Conservation (phyloP, 2,113 vertebrate species). For the Acanthisitta chloris region DNA sequence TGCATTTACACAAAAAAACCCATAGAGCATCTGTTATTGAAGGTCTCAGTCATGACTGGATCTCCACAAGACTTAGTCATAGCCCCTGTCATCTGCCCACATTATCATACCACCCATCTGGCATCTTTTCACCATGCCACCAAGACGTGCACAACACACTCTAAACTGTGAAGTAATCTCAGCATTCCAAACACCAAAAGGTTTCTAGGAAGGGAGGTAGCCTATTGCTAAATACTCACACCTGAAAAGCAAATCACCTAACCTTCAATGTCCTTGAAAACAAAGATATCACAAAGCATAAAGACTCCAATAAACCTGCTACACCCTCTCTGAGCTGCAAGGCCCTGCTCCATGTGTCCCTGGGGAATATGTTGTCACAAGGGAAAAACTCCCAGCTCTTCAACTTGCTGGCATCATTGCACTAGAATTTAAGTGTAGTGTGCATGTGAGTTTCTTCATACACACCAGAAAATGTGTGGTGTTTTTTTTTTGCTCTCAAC, state of each 20-base stretch:
- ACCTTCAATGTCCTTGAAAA: neutral
- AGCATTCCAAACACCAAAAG: neutral
- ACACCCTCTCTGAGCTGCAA: rapidly evolving
- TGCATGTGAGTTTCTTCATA: neutral
- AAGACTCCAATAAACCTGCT: neutral
- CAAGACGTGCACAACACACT: neutral
- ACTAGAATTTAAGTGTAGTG: rapidly evolving
- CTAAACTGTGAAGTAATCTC: neutral
- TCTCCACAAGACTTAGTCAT: neutral
- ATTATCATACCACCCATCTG: neutral
- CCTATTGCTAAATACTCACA: neutral
- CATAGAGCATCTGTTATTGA: neutral
- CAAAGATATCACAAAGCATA: neutral
- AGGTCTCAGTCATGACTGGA: neutral
- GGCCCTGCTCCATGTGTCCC: rapidly evolving
- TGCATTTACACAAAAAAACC: neutral
- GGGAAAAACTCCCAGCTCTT: neutral
- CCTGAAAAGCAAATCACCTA: neutral
- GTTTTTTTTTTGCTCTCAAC: neutral
- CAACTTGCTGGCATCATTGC: neutral
- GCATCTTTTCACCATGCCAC: neutral
- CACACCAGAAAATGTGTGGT: rapidly evolving
- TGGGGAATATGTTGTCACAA: rapidly evolving
- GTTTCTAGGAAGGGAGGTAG: neutral
- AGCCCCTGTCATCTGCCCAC: neutral